phyloP scores from a whole-genome alignment of 2,888 invertebrate genomes.

The Acleris laterana region DNA sequence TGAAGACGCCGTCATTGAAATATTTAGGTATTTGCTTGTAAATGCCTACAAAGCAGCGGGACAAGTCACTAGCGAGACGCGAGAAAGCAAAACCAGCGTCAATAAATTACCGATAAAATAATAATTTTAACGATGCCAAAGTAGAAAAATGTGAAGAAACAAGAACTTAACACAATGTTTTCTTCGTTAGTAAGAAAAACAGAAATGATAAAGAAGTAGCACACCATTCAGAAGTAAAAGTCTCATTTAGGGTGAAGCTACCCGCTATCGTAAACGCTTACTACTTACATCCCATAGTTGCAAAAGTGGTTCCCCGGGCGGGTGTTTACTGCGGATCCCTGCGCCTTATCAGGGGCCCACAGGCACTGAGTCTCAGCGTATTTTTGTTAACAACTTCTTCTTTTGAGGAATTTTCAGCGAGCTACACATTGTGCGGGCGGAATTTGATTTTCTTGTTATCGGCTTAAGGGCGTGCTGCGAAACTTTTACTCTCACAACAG shows the following conservation, averaged over 20 bases:
- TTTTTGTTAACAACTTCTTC: constrained; percentile 81
- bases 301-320: constrained; percentile 48
- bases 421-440: constrained; percentile 45
- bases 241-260: neutral
- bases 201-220: neutral
- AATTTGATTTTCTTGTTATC: constrained; percentile 67
- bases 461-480: constrained; percentile 37
- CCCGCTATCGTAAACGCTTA: constrained; percentile 43
- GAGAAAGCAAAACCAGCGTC: neutral
- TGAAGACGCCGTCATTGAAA: constrained; percentile 57
- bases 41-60: constrained; percentile 47
- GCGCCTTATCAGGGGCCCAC: constrained; percentile 72
- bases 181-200: neutral
- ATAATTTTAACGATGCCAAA: neutral
- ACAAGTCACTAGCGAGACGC: constrained; percentile 40
- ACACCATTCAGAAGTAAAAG: constrained; percentile 1
- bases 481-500: constrained; percentile 32
- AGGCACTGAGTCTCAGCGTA: constrained; percentile 69
- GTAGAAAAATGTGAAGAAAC: neutral
- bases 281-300: constrained; percentile 43
- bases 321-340: constrained; percentile 65
- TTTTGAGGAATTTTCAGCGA: constrained; percentile 70
- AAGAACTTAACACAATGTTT: neutral
- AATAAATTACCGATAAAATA: neutral
- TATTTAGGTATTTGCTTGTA: constrained; percentile 60